Evolutionary conservation across 2,888 invertebrate species (phyloP).

Genomic region (Pilophorus perplexus): DNA sequence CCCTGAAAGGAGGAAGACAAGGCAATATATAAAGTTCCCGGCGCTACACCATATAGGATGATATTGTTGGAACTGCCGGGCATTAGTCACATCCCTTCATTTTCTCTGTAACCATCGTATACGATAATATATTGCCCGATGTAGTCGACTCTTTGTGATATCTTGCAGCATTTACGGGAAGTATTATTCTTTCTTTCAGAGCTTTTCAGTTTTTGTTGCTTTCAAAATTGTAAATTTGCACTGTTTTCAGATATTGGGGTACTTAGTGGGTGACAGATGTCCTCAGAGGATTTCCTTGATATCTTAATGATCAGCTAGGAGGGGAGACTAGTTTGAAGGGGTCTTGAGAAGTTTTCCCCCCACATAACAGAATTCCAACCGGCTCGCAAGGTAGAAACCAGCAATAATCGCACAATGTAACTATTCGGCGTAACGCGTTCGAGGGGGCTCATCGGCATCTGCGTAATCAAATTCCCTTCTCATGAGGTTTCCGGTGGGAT

Average conservation of each 20-base stretch:
- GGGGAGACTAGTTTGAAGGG: background rate
- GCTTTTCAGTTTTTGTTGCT: no score
- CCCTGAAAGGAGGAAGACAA: no score
- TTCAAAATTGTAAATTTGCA: no score
- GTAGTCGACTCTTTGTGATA: no score
- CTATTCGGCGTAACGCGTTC: constrained; percentile 26
- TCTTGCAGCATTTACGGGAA: no score
- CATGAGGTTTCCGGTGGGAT: constrained; percentile 9
- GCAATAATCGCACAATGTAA: constrained; percentile 36
- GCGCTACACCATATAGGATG: background rate
- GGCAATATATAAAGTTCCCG: background rate
- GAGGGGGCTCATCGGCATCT: constrained; percentile 2
- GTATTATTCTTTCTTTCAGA: no score
- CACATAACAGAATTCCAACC: constrained; percentile 30
- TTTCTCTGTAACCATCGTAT: constrained; percentile 14
- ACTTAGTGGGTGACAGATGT: no score
- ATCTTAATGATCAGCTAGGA: background rate
- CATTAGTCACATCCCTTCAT: constrained; percentile 11
- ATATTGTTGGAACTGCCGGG: constrained; percentile 8
- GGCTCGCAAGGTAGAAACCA: background rate
- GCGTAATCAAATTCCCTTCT: constrained; percentile 38
- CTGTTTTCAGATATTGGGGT: no score
- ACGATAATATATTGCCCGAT: no score
- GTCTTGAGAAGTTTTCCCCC: no score
- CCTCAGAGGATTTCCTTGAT: no score